Evolutionary conservation across 2,113 vertebrate species (phyloP).

Genomic region (Todiramphus chloris): DNA sequence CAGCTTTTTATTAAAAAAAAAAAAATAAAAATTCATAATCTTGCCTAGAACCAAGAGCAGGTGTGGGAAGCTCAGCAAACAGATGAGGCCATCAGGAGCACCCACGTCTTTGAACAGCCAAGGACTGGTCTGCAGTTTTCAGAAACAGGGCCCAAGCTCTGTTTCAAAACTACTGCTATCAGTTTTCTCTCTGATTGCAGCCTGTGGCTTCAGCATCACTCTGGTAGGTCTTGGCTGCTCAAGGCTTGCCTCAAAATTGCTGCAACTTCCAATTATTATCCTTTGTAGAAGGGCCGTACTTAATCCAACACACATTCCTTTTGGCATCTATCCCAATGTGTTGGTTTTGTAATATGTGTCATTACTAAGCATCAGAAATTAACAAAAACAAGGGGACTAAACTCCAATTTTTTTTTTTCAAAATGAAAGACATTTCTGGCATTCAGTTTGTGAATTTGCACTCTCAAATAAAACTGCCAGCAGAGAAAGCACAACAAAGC

Average conservation of each 20-base stretch:
- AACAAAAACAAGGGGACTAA: not conserved
- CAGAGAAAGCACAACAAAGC: not conserved
- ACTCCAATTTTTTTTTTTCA: not conserved
- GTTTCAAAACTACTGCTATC: not conserved
- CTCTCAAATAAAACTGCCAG: not conserved
- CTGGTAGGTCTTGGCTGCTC: not conserved
- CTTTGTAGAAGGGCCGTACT: not conserved
- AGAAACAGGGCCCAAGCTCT: not conserved
- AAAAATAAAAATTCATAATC: not conserved
- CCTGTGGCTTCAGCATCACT: not conserved
- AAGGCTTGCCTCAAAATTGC: not conserved
- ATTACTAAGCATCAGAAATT: not conserved
- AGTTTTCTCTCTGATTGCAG: not conserved
- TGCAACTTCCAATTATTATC: not conserved
- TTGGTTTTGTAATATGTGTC: not conserved
- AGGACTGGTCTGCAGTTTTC: not conserved
- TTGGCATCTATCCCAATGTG: not conserved
- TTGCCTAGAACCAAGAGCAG: not conserved
- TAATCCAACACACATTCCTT: not conserved
- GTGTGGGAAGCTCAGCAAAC: not conserved
- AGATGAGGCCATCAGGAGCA: not conserved
- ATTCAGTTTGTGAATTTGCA: not conserved
- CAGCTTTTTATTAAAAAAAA: not conserved
- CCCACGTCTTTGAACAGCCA: accelerated
- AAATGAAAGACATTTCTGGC: not conserved